These are phyloP conservation scores for Rostratula benghalensis DNA, from an alignment of 2,113 vertebrate genomes.

Conservation along the genomic window DNA sequence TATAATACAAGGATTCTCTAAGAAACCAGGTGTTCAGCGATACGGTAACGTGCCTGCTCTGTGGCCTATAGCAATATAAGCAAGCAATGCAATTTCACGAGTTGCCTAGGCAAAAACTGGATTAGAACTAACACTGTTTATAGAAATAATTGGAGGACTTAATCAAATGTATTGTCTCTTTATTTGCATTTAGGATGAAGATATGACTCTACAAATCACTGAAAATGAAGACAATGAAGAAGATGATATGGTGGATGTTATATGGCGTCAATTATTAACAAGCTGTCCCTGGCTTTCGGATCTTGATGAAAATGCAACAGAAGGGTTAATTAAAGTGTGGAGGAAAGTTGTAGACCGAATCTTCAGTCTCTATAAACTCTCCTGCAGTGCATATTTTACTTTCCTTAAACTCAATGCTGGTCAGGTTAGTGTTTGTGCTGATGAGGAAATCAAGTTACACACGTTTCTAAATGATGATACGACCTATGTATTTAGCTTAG, in stretches of 20 bases:
- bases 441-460: not conserved
- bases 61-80: not conserved
- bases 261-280: conserved; percentile 90
- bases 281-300: conserved; percentile 94
- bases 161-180: not conserved
- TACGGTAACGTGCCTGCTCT: not conserved
- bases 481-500: not conserved
- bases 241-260: conserved; percentile 96
- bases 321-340: conserved; percentile 94
- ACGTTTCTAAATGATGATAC: not conserved
- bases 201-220: conserved; percentile 91
- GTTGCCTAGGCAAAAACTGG: not conserved
- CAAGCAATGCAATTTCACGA: not conserved
- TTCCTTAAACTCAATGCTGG: conserved; percentile 97
- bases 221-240: conserved; percentile 91
- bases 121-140: not conserved
- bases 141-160: not conserved
- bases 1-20: not conserved
- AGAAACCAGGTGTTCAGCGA: not conserved
- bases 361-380: conserved; percentile 94
- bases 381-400: conserved; percentile 96
- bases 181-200: conserved; percentile 86
- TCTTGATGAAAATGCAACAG: conserved; percentile 86
- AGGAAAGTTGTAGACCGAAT: conserved; percentile 94
- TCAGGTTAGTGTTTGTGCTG: conserved; percentile 71